Base-by-base conservation (phyloP, 2,797 vertebrate genomes). In the Xiphorhynchus erythropygius region DNA sequence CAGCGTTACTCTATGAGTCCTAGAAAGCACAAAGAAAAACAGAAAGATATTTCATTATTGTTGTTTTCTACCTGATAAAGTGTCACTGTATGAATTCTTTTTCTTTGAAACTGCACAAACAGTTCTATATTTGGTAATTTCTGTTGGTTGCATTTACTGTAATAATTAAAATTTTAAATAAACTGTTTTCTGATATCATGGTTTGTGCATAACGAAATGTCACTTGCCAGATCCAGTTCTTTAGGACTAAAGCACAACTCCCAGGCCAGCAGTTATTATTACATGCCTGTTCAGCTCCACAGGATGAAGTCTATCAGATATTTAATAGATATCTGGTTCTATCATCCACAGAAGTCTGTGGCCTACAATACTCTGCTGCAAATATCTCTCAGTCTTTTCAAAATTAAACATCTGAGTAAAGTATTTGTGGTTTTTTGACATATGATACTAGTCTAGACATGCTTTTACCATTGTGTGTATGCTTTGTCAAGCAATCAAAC, bases 331-430 rank as follows among this genome's bases (percentile, higher is more conserved):
- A 60, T 22, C 71, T 89, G 21, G 35, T 90, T 46, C 53, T 42
- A 42, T 93, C 53, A 81, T 90, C 79, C 42, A 50, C 2, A 80
- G 82, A 84, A 46, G 22, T 55, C n/a, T 68, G 30, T 83, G 76
- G 37, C 30, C 62, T 81, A 17, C 49, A 80, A 49, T 67, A 39
- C 41, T 82, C 41, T 85, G 47, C 35, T 63, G 52, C 64, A 75
- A 30, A 1, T 68, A 49, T 68, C 65, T 94, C 80, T 81, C 56
- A 16, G 30, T 83, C 73, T 77, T 87, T 91, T 65, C 62, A 60
- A 39, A 91, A 62, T 76, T 76, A 85, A 91, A 75, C 37, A 76
- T 83, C 68, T 80, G 73, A 92, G 46, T 81, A 73, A 93, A 75
- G 35, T 19, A 33, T 77, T 74, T 74, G 32, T 70, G 56, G 2